Base-by-base conservation (phyloP, 2,113 vertebrate species). In the Aspidoscelis tigris region DNA sequence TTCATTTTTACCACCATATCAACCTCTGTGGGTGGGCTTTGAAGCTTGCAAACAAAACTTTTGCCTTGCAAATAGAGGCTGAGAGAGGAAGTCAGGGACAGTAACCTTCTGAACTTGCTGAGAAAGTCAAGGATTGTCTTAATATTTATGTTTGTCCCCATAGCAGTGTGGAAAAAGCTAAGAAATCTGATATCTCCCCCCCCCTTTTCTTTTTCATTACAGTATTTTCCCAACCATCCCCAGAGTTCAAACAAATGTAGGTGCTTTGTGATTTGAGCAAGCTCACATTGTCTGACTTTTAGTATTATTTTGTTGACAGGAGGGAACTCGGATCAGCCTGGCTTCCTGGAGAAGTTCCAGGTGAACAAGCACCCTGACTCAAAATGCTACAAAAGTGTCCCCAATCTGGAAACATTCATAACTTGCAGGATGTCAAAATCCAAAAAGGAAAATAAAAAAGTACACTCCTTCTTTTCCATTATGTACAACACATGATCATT, bases 301-400 rank as follows among this genome's bases (percentile, higher is more conserved):
- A 93, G 95, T 94, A 89, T 93, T 93, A 92, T 92, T 90, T 91
- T 94, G 91, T 95, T 87, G 92, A 90, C 79, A 88, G 84, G 85
- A 92, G 85, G 80, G 92, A 89, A 92, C 90, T 94, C 88, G 74
- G 88, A 92, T 9, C 8, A 66, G 88, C 85, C 88, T 91, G 91
- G 89, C 87, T 82, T 88, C 82, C 85, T 96, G 95, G 93, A 94
- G 66, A 47, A 24, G 81, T 81, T 93, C 92, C 95, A 94, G 89
- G 88, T 93, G 95, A 95, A 95, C 89, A 95, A 88, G 74, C 84
- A 91, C 89, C 90, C 89, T 88, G 53, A 91, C 92, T 87, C 79
- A 92, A 94, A 33, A 90, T 20, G 21, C 84, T 93, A 81, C 90
- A 89, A 84, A 93, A 95, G 93, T 87, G 85, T 85, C 89, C 88